These are phyloP conservation scores for Catagonus wagneri DNA, from an alignment of 2,113 vertebrate genomes.

Conservation along the genomic window DNA sequence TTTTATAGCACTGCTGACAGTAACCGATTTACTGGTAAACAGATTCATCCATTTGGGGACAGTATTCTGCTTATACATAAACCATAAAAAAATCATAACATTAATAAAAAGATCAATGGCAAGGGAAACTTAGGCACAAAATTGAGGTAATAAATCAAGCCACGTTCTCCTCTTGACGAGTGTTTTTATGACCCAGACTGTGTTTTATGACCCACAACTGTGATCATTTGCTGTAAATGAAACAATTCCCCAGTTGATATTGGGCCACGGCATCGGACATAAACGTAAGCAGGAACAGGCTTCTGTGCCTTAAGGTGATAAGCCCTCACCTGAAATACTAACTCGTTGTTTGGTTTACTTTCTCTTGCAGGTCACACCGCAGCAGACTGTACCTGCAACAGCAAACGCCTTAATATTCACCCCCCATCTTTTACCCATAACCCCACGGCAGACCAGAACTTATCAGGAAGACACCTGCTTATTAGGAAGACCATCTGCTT, in stretches of 20 bases:
- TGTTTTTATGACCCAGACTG: slow-evolving; percentile 19
- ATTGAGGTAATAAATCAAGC: not conserved
- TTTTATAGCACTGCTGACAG: slow-evolving; percentile 20
- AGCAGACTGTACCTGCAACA: accelerated
- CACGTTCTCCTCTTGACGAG: not conserved
- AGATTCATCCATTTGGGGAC: not conserved
- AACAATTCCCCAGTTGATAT: not conserved
- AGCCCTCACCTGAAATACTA: not conserved
- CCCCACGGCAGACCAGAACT: no score
- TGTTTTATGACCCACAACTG: not conserved
- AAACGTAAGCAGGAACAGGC: not conserved
- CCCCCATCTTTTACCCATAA: no score
- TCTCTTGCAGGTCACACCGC: accelerated
- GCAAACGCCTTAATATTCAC: no score
- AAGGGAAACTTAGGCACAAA: not conserved
- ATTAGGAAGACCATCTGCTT: no score
- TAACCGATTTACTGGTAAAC: slow-evolving; percentile 51
- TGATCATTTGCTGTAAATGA: not conserved
- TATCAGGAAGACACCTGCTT: accelerated
- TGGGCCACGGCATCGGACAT: not conserved
- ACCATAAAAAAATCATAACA: not conserved
- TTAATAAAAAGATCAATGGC: slow-evolving; percentile 28
- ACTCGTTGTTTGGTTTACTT: accelerated
- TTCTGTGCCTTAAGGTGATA: not conserved
- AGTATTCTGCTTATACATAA: slow-evolving; percentile 17